Evolutionary conservation across 1,140 invertebrate species (phyloP).

Genomic region (Micrasema minimum): DNA sequence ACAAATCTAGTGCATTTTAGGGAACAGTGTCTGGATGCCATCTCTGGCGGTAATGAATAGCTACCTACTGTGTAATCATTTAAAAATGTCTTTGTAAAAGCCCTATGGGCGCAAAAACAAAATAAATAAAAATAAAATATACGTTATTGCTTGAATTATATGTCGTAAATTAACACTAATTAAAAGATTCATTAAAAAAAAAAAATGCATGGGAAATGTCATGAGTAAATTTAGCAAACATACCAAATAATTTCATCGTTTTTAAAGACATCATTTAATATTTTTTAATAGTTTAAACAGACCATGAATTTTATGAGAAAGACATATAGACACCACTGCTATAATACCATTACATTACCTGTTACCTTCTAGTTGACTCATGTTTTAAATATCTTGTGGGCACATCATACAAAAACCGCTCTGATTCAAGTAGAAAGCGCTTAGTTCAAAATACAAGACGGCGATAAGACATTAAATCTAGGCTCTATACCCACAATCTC

Average conservation of each 20-base stretch:
- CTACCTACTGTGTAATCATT: no score
- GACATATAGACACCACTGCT: background rate
- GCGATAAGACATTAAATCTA: background rate
- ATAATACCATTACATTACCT: background rate
- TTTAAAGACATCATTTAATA: background rate
- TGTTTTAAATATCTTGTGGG: conserved; percentile 17
- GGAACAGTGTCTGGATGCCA: no score
- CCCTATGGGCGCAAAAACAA: no score
- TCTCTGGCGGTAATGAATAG: no score
- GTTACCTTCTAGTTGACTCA: background rate
- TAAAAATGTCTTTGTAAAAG: no score
- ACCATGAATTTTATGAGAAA: background rate
- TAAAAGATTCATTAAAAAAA: no score
- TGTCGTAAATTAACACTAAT: no score
- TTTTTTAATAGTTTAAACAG: background rate
- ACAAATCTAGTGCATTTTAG: no score
- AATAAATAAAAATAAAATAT: no score
- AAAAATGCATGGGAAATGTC: background rate
- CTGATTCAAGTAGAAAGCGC: conserved; percentile 16
- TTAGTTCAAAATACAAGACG: conserved; percentile 1
- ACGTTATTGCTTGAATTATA: no score
- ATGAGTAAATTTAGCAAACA: background rate
- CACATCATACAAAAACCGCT: conserved; percentile 3
- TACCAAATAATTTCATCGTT: background rate
- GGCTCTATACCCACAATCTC: background rate